Percentiles rank a stretch among this genome's conserved stretches.
phyloP scores from a whole-genome alignment of 2,888 invertebrate species.

The Caradrina kadenii region DNA sequence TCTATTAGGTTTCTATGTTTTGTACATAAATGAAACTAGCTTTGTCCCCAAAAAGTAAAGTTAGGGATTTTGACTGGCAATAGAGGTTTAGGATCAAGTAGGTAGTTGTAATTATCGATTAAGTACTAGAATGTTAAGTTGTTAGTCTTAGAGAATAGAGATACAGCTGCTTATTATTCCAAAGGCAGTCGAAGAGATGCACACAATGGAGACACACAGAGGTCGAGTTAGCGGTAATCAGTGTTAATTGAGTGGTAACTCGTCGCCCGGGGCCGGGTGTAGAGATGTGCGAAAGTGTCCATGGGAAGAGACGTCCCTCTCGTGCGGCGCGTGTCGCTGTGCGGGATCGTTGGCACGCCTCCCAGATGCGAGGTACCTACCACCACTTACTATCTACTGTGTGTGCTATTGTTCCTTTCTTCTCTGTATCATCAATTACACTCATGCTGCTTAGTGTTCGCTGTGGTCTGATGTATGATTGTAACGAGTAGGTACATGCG shows the following conservation, averaged over 20 bases:
- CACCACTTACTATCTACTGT: constrained; percentile 59
- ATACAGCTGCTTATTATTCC: constrained; percentile 68
- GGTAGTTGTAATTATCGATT: constrained; percentile 63
- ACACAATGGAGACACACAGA: constrained; percentile 69
- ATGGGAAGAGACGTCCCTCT: constrained; percentile 79
- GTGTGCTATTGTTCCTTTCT: constrained; percentile 62
- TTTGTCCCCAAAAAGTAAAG: constrained; percentile 65
- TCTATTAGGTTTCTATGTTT: constrained; percentile 28
- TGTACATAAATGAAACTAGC: constrained; percentile 67
- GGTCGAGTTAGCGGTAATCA: constrained; percentile 78
- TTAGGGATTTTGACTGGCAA: constrained; percentile 44
- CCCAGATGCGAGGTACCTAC: constrained; percentile 76
- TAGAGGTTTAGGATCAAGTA: constrained; percentile 40
- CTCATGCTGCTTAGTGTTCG: constrained; percentile 60
- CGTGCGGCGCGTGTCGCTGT: constrained; percentile 78
- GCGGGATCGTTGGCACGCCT: constrained; percentile 73
- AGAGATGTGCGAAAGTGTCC: constrained; percentile 71
- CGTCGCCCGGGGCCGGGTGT: constrained; percentile 69
- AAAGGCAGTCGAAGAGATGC: constrained; percentile 65
- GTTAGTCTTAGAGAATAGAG: constrained; percentile 59
- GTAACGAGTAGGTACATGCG: constrained; percentile 29
- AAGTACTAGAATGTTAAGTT: constrained; percentile 60
- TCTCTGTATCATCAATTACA: constrained; percentile 57
- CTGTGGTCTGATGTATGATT: constrained; percentile 46
- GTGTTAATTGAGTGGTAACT: constrained; percentile 81